Evolutionary conservation across 2,113 vertebrate genomes (phyloP), one percentile per base, ranked within the genome.

Genomic region (Misgurnus anguillicaudatus): DNA sequence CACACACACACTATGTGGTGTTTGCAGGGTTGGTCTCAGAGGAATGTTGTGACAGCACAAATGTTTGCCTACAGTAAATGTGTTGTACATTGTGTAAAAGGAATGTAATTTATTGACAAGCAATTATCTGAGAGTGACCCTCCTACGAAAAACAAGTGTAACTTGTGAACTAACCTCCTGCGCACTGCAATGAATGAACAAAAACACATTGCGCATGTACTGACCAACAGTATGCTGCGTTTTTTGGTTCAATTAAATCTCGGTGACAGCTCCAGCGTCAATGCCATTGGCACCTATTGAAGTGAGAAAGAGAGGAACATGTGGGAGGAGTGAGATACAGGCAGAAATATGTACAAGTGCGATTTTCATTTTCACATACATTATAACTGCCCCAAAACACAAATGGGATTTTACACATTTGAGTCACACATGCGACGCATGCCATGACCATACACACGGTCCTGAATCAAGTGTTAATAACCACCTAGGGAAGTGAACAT

Each of bases 301-400:
- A 39, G 39, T 60, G 41, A 66, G 68, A 65, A 47, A 9, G 14
- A 11, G 19, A 77, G 38, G 63, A 63, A 45, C 2, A 3, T 39
- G 67, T 60, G 63, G 71, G 63, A 48, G 55, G 63, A 67, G 39
- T 41, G 64, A 51, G 71, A 63, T 53, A 41, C 62, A 63, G 42
- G 73, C 69, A 79, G 57, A 76, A 64, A 65, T 70, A 70, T 63
- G 65, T 9, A 64, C 41, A 83, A 41, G 58, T 83, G 47, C 58
- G 71, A 79, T 65, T 39, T 74, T 68, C 64, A 74, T 73, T 74
- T 79, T 83, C 63, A 70, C 70, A 42, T 48, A 45, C 42, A 53
- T 62, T 60, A 21, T 60, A 62, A 42, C 13, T 45, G 21, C 69
- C 75, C 42, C n/a, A 67, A 69, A 79, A 69, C 76, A 75, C 70